Evolutionary conservation across 2,888 invertebrate genomes (phyloP).

Genomic region (Drosophila nr. perissopoda): DNA sequence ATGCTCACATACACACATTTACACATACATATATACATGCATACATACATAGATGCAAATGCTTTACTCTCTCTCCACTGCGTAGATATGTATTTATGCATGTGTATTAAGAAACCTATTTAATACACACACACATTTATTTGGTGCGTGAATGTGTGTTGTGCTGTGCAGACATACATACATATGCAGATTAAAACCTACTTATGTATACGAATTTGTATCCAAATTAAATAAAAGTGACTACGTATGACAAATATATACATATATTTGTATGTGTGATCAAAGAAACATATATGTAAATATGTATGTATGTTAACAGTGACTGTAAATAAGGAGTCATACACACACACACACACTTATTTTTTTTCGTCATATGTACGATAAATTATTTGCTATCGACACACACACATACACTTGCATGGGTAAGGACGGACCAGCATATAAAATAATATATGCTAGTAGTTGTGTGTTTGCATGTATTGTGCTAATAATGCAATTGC

Average conservation of each 20-base stretch:
- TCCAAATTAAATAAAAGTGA: constrained; percentile 5
- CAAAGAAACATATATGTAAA: background rate
- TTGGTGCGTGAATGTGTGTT: background rate
- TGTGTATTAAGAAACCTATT: constrained; percentile 9
- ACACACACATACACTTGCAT: background rate
- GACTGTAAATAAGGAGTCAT: constrained; percentile 12
- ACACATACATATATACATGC: constrained; percentile 4
- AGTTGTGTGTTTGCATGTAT: background rate
- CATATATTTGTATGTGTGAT: background rate
- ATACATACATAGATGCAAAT: constrained; percentile 6
- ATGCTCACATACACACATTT: constrained; percentile 8
- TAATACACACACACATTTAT: background rate
- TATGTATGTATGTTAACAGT: background rate
- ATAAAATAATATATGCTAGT: background rate
- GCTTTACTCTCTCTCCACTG: constrained; percentile 31
- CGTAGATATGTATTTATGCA: constrained; percentile 7
- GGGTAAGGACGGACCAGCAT: background rate
- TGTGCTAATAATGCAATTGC: constrained; percentile 2
- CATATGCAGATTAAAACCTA: constrained; percentile 11
- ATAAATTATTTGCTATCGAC: constrained; percentile 2
- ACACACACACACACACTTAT: background rate
- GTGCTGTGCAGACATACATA: background rate
- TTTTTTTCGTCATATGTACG: background rate
- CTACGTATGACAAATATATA: constrained; percentile 13
- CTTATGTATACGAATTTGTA: constrained; percentile 3